Evolutionary conservation across 2,113 vertebrate species (phyloP).

Genomic region (Pyxicephalus adspersus): DNA sequence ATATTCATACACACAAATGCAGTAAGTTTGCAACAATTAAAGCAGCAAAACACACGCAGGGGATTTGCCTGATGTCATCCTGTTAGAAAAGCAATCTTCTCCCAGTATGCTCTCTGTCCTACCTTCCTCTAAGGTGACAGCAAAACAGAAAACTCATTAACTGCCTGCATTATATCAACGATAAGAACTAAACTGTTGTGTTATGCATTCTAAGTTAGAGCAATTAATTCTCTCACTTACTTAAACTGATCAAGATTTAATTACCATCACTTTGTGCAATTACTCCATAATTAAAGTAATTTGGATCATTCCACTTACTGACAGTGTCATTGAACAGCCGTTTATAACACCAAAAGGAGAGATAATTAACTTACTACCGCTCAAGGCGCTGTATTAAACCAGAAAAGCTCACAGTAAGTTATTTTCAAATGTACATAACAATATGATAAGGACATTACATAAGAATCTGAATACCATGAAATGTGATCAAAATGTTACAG

Average conservation of each 20-base stretch:
- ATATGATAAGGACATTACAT: slow-evolving; percentile 59
- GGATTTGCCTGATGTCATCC: slow-evolving; percentile 59
- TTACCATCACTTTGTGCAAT: slow-evolving; percentile 95
- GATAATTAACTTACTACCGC: slow-evolving; percentile 86
- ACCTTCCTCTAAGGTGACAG: slow-evolving; percentile 77
- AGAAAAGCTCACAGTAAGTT: slow-evolving; percentile 69
- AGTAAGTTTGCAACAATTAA: slow-evolving; percentile 69
- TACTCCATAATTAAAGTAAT: slow-evolving; percentile 99
- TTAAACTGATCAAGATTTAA: slow-evolving; percentile 99
- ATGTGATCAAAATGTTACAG: slow-evolving; percentile 52
- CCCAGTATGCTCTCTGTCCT: slow-evolving; percentile 73
- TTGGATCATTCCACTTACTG: slow-evolving; percentile 91
- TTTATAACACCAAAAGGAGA: slow-evolving; percentile 79
- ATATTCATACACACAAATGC: slow-evolving; percentile 67
- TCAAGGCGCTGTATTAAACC: slow-evolving; percentile 69
- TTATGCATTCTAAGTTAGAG: slow-evolving; percentile 89
- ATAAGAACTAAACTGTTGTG: slow-evolving; percentile 78
- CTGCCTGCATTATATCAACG: slow-evolving; percentile 77
- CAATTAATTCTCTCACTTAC: slow-evolving; percentile 97
- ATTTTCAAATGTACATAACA: slow-evolving; percentile 67
- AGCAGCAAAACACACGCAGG: slow-evolving; percentile 41
- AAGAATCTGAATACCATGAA: slow-evolving; percentile 51
- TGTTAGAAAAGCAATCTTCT: slow-evolving; percentile 61
- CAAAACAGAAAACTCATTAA: slow-evolving; percentile 80
- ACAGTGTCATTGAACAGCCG: slow-evolving; percentile 85